A percentile compares a stretch with the other conserved stretches of the same genome.
Evolutionary conservation across 2,888 invertebrate species (phyloP).

Genomic region (Steinernema carpocapsae): DNA sequence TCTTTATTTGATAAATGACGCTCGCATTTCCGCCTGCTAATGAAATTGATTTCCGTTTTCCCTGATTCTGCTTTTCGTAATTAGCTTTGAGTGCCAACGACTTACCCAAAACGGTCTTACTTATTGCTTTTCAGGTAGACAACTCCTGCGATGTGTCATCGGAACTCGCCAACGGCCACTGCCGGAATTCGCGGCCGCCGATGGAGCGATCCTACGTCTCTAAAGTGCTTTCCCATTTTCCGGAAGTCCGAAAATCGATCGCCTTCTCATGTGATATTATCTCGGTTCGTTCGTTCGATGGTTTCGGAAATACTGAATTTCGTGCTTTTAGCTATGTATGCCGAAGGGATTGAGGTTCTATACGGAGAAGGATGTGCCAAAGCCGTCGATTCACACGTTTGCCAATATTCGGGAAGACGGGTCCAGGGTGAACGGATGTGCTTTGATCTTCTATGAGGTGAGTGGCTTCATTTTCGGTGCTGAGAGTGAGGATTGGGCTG

Average conservation of each 20-base stretch:
- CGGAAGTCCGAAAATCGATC: constrained; percentile 80
- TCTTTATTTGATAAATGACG: too few species aligned
- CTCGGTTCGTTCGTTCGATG: constrained; percentile 78
- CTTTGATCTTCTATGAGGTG: constrained; percentile 90
- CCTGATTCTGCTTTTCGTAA: too few species aligned
- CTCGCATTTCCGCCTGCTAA: too few species aligned
- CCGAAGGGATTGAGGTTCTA: constrained; percentile 92
- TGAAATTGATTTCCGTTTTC: too few species aligned
- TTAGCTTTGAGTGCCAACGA: too few species aligned
- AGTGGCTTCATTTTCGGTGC: too few species aligned
- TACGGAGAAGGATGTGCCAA: constrained; percentile 83
- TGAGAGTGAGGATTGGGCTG: not conserved
- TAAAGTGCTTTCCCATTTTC: constrained; percentile 90
- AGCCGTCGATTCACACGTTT: constrained; percentile 84
- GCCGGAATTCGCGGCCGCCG: constrained; percentile 77
- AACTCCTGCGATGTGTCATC: constrained; percentile 49
- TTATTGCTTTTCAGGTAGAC: constrained; percentile 50
- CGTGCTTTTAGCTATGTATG: constrained; percentile 86
- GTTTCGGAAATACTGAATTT: constrained; percentile 2
- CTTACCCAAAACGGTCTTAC: not conserved
- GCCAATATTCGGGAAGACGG: constrained; percentile 96
- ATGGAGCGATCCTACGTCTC: constrained; percentile 91
- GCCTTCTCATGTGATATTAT: constrained; percentile 79
- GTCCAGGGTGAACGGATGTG: constrained; percentile 88
- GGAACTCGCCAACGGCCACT: constrained; percentile 39